These are phyloP conservation scores for Diorhabda elongata DNA, from an alignment of 1,140 invertebrate genomes.

Conservation along the genomic window DNA sequence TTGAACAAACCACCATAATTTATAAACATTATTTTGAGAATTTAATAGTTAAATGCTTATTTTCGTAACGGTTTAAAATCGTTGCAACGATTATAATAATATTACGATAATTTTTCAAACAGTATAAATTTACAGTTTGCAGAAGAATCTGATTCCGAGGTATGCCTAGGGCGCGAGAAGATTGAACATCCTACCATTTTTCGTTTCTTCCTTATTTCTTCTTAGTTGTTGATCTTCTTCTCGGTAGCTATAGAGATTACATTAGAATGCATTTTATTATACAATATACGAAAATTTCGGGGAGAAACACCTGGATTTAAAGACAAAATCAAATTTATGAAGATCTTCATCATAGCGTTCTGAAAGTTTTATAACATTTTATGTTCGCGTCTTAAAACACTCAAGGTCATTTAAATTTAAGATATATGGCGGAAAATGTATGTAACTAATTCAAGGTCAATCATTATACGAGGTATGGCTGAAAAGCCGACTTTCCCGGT, in stretches of 20 bases:
- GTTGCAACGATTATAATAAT: conserved; percentile 4
- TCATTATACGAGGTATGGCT: no score
- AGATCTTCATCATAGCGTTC: no score
- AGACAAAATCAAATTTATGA: no score
- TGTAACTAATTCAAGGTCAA: no score
- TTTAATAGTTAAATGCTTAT: conserved; percentile 6
- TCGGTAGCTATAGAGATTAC: neutral
- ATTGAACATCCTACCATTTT: neutral
- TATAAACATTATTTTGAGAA: conserved; percentile 6
- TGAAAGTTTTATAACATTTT: no score
- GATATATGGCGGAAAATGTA: no score
- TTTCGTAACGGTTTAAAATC: neutral
- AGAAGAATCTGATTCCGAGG: neutral
- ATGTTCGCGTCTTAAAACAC: no score
- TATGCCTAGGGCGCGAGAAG: neutral
- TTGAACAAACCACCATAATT: neutral
- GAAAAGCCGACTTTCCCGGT: no score
- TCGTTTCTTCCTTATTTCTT: neutral
- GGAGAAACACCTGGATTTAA: no score
- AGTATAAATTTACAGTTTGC: neutral
- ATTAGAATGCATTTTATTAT: no score
- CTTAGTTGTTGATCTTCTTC: neutral
- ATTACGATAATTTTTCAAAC: conserved; percentile 8
- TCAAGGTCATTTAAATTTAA: no score
- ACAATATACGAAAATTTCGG: no score